Evolutionary conservation across 1,140 invertebrate genomes (phyloP).

Genomic region (Trichomalopsis sarcophagae): DNA sequence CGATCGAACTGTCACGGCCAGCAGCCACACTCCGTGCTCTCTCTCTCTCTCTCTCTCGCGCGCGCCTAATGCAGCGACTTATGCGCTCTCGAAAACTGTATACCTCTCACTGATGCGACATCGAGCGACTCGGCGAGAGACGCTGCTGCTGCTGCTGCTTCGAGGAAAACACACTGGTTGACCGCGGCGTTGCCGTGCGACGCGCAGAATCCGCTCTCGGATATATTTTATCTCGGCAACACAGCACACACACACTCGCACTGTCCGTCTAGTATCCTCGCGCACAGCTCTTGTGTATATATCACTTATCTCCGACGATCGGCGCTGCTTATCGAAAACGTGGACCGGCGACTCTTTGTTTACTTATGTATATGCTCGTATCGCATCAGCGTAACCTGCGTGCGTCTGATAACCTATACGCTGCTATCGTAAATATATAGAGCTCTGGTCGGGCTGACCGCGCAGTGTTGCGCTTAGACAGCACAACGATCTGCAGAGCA

Average conservation of each 20-base stretch:
- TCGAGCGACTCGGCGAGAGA: not conserved
- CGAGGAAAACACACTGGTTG: not conserved
- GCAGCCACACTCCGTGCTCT: not conserved
- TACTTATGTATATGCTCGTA: no score
- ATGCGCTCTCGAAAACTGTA: not conserved
- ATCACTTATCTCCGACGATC: no score
- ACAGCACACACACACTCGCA: not conserved
- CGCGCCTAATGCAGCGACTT: not conserved
- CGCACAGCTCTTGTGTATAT: constrained; percentile 47
- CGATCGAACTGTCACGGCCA: constrained; percentile 71
- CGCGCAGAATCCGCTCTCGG: constrained; percentile 6
- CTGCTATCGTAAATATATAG: no score
- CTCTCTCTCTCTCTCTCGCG: constrained; percentile 40
- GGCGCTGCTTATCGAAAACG: no score
- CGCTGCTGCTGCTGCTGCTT: not conserved
- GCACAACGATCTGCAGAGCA: not conserved
- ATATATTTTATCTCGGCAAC: not conserved
- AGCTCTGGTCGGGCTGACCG: not conserved
- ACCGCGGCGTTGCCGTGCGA: not conserved
- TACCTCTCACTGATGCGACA: no score
- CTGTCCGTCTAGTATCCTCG: constrained; percentile 33
- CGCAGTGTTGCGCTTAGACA: not conserved
- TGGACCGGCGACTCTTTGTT: no score
- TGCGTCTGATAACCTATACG: no score
- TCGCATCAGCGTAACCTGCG: no score